phyloP scores from a whole-genome alignment of 2,113 vertebrate genomes.

The Neopipo cinnamomea region DNA sequence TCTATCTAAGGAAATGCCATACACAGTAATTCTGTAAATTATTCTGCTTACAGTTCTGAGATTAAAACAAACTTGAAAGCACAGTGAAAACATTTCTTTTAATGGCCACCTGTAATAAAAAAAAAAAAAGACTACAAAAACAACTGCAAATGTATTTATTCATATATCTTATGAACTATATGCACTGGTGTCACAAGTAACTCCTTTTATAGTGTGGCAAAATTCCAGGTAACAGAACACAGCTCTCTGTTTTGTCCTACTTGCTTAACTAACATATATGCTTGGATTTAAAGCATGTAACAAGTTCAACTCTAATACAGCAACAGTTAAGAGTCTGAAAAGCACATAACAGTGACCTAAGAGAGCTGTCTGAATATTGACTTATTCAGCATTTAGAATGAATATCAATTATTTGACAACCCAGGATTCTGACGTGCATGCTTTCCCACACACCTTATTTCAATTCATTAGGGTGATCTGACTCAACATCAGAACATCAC shows the following conservation, averaged over 20 bases:
- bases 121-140: background rate
- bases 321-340: background rate
- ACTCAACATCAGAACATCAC: background rate
- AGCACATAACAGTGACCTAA: background rate
- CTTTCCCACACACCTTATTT: background rate
- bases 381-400: background rate
- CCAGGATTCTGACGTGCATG: background rate
- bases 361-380: background rate
- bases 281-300: background rate
- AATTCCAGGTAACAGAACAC: background rate
- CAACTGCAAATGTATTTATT: background rate
- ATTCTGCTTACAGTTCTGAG: background rate
- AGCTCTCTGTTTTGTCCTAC: background rate
- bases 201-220: background rate
- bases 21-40: background rate
- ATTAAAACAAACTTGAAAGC: background rate
- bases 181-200: background rate
- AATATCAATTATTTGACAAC: background rate
- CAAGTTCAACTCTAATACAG: background rate
- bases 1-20: background rate
- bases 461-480: background rate
- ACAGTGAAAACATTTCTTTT: background rate
- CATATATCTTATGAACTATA: background rate
- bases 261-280: background rate
- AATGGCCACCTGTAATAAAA: background rate